Conservation (phyloP, 2,113 vertebrate genomes). For the Leucopsar rothschildi region DNA sequence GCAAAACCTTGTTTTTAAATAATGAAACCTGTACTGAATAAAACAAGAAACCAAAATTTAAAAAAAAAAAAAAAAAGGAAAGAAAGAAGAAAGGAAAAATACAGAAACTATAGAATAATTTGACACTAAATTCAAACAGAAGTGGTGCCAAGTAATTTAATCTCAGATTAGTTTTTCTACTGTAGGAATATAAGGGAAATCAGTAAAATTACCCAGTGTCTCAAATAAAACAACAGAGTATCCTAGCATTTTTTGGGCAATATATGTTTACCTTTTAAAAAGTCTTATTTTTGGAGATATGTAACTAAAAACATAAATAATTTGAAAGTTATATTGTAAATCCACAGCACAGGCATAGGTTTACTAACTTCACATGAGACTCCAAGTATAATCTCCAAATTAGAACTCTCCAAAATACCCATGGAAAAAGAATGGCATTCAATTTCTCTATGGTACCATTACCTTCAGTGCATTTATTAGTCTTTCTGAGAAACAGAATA, state of each 20-base stretch:
- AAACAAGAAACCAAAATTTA: not conserved
- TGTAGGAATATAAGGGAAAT: not conserved
- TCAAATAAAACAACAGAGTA: not conserved
- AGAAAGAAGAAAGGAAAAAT: not conserved
- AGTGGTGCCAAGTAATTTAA: not conserved
- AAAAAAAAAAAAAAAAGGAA: not conserved
- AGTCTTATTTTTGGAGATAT: not conserved
- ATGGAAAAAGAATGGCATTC: not conserved
- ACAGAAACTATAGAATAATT: not conserved
- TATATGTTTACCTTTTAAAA: not conserved
- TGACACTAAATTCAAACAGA: not conserved
- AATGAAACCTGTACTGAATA: not conserved
- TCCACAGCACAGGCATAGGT: not conserved
- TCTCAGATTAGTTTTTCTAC: not conserved
- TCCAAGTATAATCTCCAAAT: not conserved
- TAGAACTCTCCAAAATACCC: not conserved
- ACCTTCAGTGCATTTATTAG: not conserved
- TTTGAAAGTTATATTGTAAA: not conserved
- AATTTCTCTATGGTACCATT: not conserved
- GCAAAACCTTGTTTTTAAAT: not conserved
- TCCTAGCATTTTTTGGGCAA: rapidly evolving
- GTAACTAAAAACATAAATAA: not conserved
- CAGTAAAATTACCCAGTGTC: not conserved
- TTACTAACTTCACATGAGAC: not conserved
- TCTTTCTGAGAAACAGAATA: not conserved